phyloP scores from a whole-genome alignment of 2,888 invertebrate genomes.

The Timema cristinae region DNA sequence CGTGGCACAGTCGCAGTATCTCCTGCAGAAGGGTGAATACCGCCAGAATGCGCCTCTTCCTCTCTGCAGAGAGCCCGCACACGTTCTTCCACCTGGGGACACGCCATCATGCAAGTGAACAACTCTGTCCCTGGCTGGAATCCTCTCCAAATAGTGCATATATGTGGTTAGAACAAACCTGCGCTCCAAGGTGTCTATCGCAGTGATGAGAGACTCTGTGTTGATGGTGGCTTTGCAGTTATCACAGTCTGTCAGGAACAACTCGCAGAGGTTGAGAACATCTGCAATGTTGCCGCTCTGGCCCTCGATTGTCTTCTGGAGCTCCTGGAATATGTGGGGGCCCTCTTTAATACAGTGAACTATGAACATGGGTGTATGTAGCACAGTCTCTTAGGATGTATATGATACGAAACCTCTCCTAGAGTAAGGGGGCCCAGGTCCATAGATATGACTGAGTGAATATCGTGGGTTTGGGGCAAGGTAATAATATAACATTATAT shows the following conservation, averaged over 20 bases:
- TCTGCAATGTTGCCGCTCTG: constrained; percentile 75
- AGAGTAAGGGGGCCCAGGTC: no score
- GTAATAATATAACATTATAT: no score
- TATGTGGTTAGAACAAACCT: constrained; percentile 36
- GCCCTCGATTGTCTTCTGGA: constrained; percentile 70
- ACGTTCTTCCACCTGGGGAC: constrained; percentile 65
- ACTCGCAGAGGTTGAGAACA: constrained; percentile 72
- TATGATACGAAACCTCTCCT: neutral
- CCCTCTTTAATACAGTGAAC: no score
- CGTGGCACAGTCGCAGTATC: constrained; percentile 51
- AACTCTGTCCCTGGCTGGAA: no score
- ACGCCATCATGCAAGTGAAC: neutral
- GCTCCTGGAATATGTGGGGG: constrained; percentile 41
- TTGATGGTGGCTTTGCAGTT: constrained; percentile 66
- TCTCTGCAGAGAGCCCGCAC: constrained; percentile 66
- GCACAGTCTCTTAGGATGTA: neutral
- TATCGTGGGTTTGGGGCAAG: no score
- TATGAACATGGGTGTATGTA: neutral
- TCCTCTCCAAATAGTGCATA: no score
- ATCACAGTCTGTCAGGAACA: constrained; percentile 70
- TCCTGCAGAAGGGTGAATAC: constrained; percentile 60
- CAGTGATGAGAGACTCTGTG: constrained; percentile 60
- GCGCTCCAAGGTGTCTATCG: constrained; percentile 67
- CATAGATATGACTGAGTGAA: neutral
- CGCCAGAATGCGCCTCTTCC: constrained; percentile 62